Evolutionary conservation across 2,888 invertebrate genomes (phyloP).

Genomic region (Catocala nupta): DNA sequence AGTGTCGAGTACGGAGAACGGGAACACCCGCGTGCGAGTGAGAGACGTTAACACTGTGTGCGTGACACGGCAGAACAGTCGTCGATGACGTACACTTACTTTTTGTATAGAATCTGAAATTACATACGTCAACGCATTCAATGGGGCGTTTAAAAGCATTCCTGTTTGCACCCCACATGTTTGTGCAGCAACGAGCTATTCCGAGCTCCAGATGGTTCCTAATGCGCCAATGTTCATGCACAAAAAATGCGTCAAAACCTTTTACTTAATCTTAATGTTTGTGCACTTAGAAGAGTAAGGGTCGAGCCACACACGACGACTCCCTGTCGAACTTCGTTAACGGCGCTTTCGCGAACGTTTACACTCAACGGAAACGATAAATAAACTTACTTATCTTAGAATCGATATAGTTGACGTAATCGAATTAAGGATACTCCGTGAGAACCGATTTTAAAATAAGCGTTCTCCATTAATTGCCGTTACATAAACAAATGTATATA

Average conservation of each 20-base stretch:
- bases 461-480: no score
- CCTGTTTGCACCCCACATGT: conserved; percentile 66
- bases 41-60: conserved; percentile 31
- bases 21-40: conserved; percentile 45
- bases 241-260: conserved; percentile 52
- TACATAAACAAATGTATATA: no score
- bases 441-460: background rate
- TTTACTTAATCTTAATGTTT: conserved; percentile 39
- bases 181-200: conserved; percentile 62
- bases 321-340: conserved; percentile 31
- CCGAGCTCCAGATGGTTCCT: conserved; percentile 59
- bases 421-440: background rate
- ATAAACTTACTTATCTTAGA: conserved; percentile 24
- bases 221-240: conserved; percentile 58
- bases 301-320: conserved; percentile 31
- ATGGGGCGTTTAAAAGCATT: conserved; percentile 78
- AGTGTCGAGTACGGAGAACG: conserved; percentile 34
- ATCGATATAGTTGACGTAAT: conserved; percentile 15
- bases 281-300: conserved; percentile 26
- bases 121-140: conserved; percentile 79
- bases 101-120: conserved; percentile 78
- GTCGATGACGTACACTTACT: conserved; percentile 62
- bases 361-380: conserved; percentile 27
- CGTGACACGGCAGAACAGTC: conserved; percentile 50
- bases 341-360: conserved; percentile 12